A percentile compares a stretch with the other conserved stretches of the same genome.
Evolutionary conservation across 1,140 invertebrate species (phyloP).

Genomic region (Zaprionus tsacasi): DNA sequence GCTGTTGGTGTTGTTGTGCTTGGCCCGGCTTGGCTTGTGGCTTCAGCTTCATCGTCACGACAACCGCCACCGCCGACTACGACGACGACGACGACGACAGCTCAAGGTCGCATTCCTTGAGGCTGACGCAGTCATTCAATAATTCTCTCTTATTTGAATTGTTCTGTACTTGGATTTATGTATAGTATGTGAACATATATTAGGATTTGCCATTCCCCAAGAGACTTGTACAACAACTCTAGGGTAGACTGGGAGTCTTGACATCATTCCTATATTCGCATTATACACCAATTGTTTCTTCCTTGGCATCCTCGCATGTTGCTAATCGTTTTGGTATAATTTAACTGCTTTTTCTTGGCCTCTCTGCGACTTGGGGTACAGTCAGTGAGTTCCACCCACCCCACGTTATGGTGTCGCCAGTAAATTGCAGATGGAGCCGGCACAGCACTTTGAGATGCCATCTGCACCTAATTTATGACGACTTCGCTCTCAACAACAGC

Average conservation of each 20-base stretch:
- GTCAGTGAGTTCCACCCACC: constrained; percentile 6
- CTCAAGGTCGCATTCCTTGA: constrained; percentile 76
- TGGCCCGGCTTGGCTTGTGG: constrained; percentile 16
- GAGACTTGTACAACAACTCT: neutral
- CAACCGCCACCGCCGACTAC: constrained; percentile 45
- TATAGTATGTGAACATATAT: constrained; percentile 22
- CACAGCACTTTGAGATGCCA: constrained; percentile 75
- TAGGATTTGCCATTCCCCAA: constrained; percentile 15
- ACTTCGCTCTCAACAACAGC: constrained; percentile 40
- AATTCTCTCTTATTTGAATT: constrained; percentile 61
- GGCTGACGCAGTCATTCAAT: constrained; percentile 64
- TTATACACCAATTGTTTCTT: neutral
- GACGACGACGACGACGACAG: constrained; percentile 57
- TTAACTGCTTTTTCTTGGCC: neutral
- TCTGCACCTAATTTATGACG: constrained; percentile 78
- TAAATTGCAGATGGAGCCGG: constrained; percentile 46
- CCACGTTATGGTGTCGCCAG: constrained; percentile 39
- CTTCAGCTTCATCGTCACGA: constrained; percentile 55
- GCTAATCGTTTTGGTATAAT: constrained; percentile 19
- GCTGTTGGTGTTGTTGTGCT: constrained; percentile 5
- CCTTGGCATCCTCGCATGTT: constrained; percentile 8
- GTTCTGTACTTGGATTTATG: constrained; percentile 32
- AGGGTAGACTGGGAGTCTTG: neutral
- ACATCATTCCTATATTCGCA: neutral
- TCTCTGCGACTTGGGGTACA: too few relatives aligned